Percentiles rank a stretch among this genome's conserved stretches.
Conservation (phyloP, 2,888 invertebrate genomes). For the Branchipolynoe longqiensis region DNA sequence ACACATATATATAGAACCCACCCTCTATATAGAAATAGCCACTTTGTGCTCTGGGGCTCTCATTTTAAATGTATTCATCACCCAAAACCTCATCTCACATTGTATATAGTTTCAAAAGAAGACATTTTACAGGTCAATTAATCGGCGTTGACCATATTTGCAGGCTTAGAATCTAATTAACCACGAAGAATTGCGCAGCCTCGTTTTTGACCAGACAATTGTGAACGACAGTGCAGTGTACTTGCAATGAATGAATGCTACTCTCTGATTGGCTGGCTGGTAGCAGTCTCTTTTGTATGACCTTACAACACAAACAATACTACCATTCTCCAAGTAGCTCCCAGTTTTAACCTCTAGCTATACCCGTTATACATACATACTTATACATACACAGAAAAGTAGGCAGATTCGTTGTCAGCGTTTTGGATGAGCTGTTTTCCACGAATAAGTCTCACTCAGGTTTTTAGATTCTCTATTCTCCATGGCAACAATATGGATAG, state of each 20-base stretch:
- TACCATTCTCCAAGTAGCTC: constrained; percentile 1
- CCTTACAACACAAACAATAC: not conserved
- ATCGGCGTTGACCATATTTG: constrained; percentile 32
- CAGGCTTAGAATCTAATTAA: constrained; percentile 2
- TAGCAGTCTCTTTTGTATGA: constrained; percentile 38
- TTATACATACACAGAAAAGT: not conserved
- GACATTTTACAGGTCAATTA: not conserved
- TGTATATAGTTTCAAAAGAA: constrained; percentile 40
- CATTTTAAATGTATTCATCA: constrained; percentile 25
- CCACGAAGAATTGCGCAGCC: no score
- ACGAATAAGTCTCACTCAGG: constrained; percentile 54
- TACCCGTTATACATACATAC: not conserved
- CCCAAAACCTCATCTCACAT: constrained; percentile 48
- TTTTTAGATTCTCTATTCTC: constrained; percentile 42
- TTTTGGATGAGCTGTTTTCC: constrained; percentile 41
- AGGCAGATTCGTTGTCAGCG: constrained; percentile 10
- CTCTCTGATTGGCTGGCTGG: constrained; percentile 20
- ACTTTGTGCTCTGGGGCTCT: not conserved
- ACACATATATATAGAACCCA: not conserved
- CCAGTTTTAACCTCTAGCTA: constrained; percentile 23
- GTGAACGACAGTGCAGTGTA: not conserved
- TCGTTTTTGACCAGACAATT: not conserved
- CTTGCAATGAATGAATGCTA: constrained; percentile 15
- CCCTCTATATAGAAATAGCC: not conserved
- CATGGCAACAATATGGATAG: constrained; percentile 13